phyloP scores from a whole-genome alignment of 2,113 vertebrate species.

The Xyrauchen texanus region DNA sequence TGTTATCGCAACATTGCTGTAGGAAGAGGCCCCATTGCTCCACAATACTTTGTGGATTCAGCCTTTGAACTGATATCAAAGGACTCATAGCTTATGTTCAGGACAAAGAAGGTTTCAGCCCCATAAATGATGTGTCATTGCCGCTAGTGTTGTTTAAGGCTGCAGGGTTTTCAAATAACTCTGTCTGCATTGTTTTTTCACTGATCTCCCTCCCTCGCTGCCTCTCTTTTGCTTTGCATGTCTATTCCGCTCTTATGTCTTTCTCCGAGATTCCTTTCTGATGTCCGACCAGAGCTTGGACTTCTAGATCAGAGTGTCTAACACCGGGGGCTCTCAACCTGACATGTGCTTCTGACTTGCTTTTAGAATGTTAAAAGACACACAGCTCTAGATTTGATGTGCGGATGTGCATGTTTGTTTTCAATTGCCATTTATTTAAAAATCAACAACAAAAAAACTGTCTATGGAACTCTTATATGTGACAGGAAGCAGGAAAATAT shows the following conservation, averaged over 20 bases:
- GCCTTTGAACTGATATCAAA: slow-evolving; percentile 20
- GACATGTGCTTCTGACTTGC: background rate
- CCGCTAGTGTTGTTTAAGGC: slow-evolving; percentile 15
- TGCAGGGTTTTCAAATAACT: slow-evolving; percentile 3
- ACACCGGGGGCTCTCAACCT: slow-evolving; percentile 33
- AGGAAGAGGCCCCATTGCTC: slow-evolving; percentile 1
- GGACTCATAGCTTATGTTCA: slow-evolving; percentile 25
- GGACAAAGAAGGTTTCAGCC: slow-evolving; percentile 33
- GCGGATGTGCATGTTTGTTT: background rate
- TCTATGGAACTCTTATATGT: background rate
- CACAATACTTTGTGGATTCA: slow-evolving; percentile 13
- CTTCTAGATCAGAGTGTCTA: slow-evolving; percentile 24
- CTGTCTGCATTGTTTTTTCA: background rate
- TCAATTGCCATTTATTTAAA: slow-evolving; percentile 15
- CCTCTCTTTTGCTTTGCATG: background rate
- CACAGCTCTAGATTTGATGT: background rate
- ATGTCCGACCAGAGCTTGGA: slow-evolving; percentile 42
- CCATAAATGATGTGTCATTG: slow-evolving; percentile 34
- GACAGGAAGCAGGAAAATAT: slow-evolving; percentile 27
- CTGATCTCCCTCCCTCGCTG: background rate
- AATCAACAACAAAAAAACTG: background rate
- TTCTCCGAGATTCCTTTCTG: slow-evolving; percentile 25
- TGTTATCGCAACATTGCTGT: background rate
- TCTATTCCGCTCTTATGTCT: background rate
- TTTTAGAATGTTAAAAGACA: background rate